A percentile compares a stretch with the other conserved stretches of the same genome.
Conservation (phyloP, 2,888 invertebrate genomes). For the Amphiduros pacificus region DNA sequence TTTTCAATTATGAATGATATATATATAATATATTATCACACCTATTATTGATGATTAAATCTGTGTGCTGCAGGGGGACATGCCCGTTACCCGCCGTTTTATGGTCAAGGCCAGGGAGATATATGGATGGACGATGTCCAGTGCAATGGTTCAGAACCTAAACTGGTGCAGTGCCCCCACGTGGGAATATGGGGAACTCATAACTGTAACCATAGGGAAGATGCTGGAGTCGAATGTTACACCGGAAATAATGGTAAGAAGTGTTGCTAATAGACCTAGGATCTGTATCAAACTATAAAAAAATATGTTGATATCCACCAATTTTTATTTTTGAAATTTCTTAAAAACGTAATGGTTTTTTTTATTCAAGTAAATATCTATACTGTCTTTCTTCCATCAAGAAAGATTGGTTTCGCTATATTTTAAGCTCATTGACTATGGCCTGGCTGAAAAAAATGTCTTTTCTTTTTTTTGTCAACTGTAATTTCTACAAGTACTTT, state of each 20-base stretch:
- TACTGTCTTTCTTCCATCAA: too few species aligned
- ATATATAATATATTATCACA: too few species aligned
- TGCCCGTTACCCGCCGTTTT: constrained; percentile 16
- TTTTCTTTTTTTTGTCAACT: too few species aligned
- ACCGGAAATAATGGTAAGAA: constrained; percentile 2
- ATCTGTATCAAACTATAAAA: too few species aligned
- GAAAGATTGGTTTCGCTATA: too few species aligned
- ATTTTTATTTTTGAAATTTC: background rate
- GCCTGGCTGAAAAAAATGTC: too few species aligned
- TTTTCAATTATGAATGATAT: too few species aligned
- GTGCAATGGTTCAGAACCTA: constrained; percentile 11
- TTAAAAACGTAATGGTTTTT: background rate
- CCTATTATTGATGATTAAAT: too few species aligned
- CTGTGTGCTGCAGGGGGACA: constrained; percentile 7
- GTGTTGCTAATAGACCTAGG: too few species aligned
- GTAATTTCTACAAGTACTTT: too few species aligned
- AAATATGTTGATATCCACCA: too few species aligned
- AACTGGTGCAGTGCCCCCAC: constrained; percentile 4
- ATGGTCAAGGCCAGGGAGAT: constrained; percentile 11
- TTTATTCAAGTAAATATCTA: background rate
- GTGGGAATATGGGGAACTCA: constrained; percentile 4
- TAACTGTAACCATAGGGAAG: constrained; percentile 17
- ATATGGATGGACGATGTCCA: constrained; percentile 10
- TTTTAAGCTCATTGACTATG: too few species aligned
- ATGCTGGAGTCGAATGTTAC: constrained; percentile 14